phyloP scores from a whole-genome alignment of 2,888 invertebrate genomes.

The Microdon myrmicae region DNA sequence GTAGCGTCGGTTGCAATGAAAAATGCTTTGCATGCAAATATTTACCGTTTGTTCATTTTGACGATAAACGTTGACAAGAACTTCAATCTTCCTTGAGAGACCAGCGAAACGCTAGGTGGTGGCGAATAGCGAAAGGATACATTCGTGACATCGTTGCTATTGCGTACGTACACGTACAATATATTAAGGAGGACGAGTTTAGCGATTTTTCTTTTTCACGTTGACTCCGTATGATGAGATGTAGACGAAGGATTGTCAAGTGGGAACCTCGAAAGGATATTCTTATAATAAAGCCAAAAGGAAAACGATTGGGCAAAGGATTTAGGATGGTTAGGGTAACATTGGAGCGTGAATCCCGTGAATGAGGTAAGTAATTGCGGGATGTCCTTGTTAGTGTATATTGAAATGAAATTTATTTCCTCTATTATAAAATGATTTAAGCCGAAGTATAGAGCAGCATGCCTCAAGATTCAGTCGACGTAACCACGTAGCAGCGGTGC shows the following conservation, averaged over 20 bases:
- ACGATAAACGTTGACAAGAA: conserved; percentile 51
- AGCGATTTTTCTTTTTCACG: too few species aligned
- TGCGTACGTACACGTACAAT: too few species aligned
- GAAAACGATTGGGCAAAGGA: conserved; percentile 28
- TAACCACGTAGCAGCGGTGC: conserved; percentile 6
- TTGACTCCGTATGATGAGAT: too few species aligned
- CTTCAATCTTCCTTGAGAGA: conserved; percentile 43
- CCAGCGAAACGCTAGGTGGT: not conserved
- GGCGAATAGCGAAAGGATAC: too few species aligned
- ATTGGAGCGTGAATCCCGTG: conserved; percentile 31
- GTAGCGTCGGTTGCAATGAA: not conserved
- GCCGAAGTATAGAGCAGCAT: conserved; percentile 23
- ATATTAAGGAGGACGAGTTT: too few species aligned
- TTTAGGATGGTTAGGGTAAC: too few species aligned
- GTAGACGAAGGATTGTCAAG: too few species aligned
- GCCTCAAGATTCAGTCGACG: conserved; percentile 25
- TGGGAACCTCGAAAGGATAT: too few species aligned
- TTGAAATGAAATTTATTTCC: conserved; percentile 48
- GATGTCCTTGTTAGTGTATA: conserved; percentile 46
- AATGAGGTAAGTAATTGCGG: conserved; percentile 49
- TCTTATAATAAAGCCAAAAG: not conserved
- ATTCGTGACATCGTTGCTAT: too few species aligned
- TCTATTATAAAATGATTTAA: conserved; percentile 31
- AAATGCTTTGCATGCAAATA: conserved; percentile 46
- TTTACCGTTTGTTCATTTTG: conserved; percentile 51